Evolutionary conservation across 2,888 invertebrate genomes (phyloP), one percentile per base, ranked within the genome.

Genomic region (Sesia apiformis): DNA sequence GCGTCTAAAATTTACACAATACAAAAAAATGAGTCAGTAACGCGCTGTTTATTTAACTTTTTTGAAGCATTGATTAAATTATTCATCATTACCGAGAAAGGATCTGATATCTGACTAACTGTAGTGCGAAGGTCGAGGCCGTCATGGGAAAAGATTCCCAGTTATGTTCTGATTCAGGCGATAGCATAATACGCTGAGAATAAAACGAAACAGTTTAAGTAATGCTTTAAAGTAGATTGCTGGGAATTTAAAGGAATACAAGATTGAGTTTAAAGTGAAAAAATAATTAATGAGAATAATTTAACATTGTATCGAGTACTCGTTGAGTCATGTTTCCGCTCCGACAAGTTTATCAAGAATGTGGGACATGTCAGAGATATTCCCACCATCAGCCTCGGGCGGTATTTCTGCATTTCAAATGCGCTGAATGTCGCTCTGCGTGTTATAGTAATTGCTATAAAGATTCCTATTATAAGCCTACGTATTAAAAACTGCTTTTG

Each of bases 91-190:
- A 75, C 77, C 58, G 58, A 65, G 80, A 81, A 84, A 61, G 63
- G 69, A 76, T 80, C 70, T 72, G 66, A 66, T 72, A 59, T 69
- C 63, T 67, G 63, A 64, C 66, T 78, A 79, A 77, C 70, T 63
- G 70, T 66, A 53, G 58, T 51, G 53, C 54, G 55, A 53, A 58
- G 78, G 79, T 76, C 75, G 75, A 70, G 72, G 71, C 72, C 85
- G 86, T 88, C 87, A 88, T 84, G 88, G 88, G 88, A 88, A 80
- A 73, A 73, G 71, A 73, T 66, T 81, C 64, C 65, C 63, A 74
- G 85, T 63, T 78, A 88, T 86, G 81, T 55, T 39, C 8, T 40
- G 40, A 52, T 52, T 38, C 52, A 8, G 40, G 52, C 50, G 39
- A 46, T 46, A 46, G 46, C 7, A 46, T 23, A 46, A 23, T 46